Conservation (phyloP, 1,140 invertebrate species). For the Ptiloglossa arizonensis region DNA sequence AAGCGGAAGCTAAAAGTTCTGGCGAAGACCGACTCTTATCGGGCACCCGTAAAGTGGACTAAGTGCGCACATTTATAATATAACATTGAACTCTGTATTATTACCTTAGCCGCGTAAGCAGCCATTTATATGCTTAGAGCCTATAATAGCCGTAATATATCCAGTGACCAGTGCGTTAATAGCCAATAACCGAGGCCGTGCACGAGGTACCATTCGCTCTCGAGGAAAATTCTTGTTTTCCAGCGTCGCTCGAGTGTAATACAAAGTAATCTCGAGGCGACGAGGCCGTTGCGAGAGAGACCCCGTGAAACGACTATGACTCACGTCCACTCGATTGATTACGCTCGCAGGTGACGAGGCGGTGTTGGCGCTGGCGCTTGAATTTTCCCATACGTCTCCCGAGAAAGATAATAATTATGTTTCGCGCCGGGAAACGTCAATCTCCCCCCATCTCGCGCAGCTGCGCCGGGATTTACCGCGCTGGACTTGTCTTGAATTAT, state of each 20-base stretch:
- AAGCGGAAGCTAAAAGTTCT: constrained; percentile 19
- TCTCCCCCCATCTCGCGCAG: constrained; percentile 22
- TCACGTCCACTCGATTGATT: constrained; percentile 33
- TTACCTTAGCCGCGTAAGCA: constrained; percentile 21
- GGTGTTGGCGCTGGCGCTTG: constrained; percentile 37
- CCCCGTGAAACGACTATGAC: neutral
- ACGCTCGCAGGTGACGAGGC: constrained; percentile 40
- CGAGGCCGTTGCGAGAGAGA: neutral
- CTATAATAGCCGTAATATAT: constrained; percentile 41
- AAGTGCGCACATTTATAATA: constrained; percentile 8
- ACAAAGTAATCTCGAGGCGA: constrained; percentile 6
- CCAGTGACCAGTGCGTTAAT: constrained; percentile 39
- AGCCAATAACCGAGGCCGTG: constrained; percentile 25
- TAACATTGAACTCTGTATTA: constrained; percentile 23
- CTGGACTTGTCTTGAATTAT: neutral
- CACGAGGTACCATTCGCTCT: neutral
- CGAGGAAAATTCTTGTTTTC: constrained; percentile 27
- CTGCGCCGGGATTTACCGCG: constrained; percentile 29
- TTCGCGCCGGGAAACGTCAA: constrained; percentile 43
- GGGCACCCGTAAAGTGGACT: neutral
- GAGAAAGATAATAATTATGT: constrained; percentile 50
- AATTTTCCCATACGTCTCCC: constrained; percentile 34
- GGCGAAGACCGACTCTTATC: neutral
- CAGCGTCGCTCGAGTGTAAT: no score
- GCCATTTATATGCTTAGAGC: constrained; percentile 30